Percentiles rank a stretch among this genome's conserved stretches.
phyloP scores from a whole-genome alignment of 2,113 vertebrate genomes.

The Acrocephalus kingi region DNA sequence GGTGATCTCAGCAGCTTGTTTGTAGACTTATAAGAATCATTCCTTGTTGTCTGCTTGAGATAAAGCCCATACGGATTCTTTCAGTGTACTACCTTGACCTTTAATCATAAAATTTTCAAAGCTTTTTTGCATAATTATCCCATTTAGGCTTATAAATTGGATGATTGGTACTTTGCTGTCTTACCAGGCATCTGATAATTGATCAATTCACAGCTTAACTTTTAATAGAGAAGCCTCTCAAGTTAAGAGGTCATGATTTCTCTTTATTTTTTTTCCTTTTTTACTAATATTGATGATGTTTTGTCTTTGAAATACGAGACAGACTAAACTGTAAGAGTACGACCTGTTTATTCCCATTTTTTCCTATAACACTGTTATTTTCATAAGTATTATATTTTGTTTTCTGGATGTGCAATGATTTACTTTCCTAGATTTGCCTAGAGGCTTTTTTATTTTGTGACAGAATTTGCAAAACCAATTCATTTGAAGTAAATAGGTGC shows the following conservation, averaged over 20 bases:
- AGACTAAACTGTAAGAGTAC: background rate
- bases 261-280: background rate
- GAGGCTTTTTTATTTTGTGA: background rate
- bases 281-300: background rate
- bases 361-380: background rate
- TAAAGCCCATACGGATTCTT: background rate
- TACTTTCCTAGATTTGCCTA: background rate
- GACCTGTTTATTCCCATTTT: background rate
- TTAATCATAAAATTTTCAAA: background rate
- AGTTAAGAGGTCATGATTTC: background rate
- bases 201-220: background rate
- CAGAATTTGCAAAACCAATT: background rate
- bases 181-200: background rate
- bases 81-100: background rate
- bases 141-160: background rate
- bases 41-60: background rate
- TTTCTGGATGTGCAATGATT: background rate
- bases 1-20: background rate
- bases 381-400: background rate
- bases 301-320: background rate
- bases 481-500: background rate
- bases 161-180: background rate
- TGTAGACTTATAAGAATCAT: background rate
- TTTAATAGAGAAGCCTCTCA: background rate
- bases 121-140: background rate